Evolutionary conservation across 2,888 invertebrate genomes (phyloP), one percentile per base, ranked within the genome.

Genomic region (Candidula unifasciata): DNA sequence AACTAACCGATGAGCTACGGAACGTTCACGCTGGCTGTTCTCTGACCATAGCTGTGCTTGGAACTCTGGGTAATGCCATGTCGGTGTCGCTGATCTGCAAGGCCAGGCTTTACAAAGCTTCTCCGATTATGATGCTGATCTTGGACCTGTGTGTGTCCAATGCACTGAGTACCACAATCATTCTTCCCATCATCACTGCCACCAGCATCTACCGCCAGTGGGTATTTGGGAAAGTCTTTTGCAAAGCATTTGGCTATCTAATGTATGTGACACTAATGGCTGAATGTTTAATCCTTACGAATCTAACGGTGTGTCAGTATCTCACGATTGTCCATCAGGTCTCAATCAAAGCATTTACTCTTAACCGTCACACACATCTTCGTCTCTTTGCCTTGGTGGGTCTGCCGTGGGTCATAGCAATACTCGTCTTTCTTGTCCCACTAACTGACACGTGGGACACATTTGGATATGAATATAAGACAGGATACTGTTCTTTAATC

Each of bases 121-220:
- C 33, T n/a, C 81, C 73, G 16, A 66, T 73, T 37, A 82, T 82
- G 74, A 37, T 74, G 64, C 52, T 82, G 33, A 10, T 82, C 33
- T 18, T 82, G n/a, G 66, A 74, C 35, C 21, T 82, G 64, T 82
- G 82, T 37, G 30, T 64, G 2, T 64, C 82, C 76, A 76, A 82
- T 57, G n/a, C 74, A 24, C 18, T 82, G 27, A 74, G 37, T n/a
- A 82, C 74, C 6, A 10, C 54, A 24, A 5, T 82, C 2, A 52
- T 76, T 5, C 76, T 74, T 35, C 82, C 82, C 21, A 64, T 82
- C 60, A 60, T 82, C 0, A 54, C 64, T 27, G 27, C 30, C 30
- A 60, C 30, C 74, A 82, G 33, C 74, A 21, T 74, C 8, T 6
- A 33, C 64, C 64, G 57, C 27, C 52, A 44, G 16, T 82, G 82